Evolutionary conservation across 2,113 vertebrate genomes (phyloP).

Genomic region (Spilogale gracilis): DNA sequence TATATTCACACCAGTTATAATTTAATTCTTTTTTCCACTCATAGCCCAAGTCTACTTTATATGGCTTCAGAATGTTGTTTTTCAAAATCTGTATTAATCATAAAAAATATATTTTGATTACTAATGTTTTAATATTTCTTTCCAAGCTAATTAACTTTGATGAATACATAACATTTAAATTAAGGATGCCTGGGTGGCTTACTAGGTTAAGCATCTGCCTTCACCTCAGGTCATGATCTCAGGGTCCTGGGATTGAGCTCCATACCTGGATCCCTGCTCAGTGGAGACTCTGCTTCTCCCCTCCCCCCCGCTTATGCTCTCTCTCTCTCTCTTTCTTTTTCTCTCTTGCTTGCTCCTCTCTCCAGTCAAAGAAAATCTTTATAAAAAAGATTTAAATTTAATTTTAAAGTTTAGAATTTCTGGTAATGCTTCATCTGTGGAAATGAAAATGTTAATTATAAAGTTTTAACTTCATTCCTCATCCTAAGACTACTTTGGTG

Average conservation of each 20-base stretch:
- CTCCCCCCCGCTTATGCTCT: too few species aligned
- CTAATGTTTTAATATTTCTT: not conserved
- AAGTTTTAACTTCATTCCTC: not conserved
- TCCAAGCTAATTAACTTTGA: not conserved
- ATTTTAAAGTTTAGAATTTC: not conserved
- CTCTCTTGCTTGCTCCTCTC: too few species aligned
- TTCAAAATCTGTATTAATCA: not conserved
- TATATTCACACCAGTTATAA: not conserved
- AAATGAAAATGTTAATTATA: conserved; percentile 43
- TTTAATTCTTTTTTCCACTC: conserved; percentile 15
- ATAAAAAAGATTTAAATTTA: not conserved
- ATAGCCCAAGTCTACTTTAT: not conserved
- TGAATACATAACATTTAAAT: not conserved
- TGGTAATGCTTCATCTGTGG: not conserved
- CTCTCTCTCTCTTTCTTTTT: too few species aligned
- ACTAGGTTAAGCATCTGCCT: too few species aligned
- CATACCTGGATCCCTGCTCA: too few species aligned
- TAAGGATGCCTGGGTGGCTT: not conserved
- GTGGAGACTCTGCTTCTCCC: too few species aligned
- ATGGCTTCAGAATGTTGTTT: not conserved
- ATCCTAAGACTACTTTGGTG: not conserved
- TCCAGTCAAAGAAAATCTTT: too few species aligned
- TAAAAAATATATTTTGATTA: not conserved
- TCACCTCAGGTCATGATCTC: too few species aligned
- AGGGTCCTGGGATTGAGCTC: too few species aligned